Base-by-base conservation (phyloP, 1,140 invertebrate species). In the Heterodera schachtii region DNA sequence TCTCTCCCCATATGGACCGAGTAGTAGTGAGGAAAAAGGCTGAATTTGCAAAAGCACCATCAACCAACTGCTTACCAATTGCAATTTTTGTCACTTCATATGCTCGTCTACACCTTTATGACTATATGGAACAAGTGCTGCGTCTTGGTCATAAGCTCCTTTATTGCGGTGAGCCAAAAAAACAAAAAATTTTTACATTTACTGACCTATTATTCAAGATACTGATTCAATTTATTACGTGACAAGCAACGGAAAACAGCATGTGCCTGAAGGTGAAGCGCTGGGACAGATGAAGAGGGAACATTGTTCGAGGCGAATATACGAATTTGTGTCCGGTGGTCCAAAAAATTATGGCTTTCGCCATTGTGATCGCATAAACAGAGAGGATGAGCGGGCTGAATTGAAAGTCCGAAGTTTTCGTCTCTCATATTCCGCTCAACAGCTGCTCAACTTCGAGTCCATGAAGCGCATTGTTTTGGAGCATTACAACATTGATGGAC, bases 271-370 rank as follows among this genome's bases (percentile, higher is more conserved):
- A 31, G 73, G 73, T 3, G 73, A 75, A 31, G 47, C 47, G 19
- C 73, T 75, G 19, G 73, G 73, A 8, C 73, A 75, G 57, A 75
- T 75, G 73, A 75, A 75, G 13, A n/a, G 73, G 6, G 73, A 75
- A 75, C 47, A 52, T 31, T 4, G 41, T 5, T 43, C 31, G 11
- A 5, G 73, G 5, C 4, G 43, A 46, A 75, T 75, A n/a, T 11
- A 52, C 49, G 49, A 52, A 52, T 52, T 52, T 52, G 49, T 52
- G 6, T 52, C 6, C 49, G 49, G 49, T 52, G 49, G 49, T 19
- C 6, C 44, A 44, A 73, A 75, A 13, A 75, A 75, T 11, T 75
- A 75, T 46, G 73, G 73, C 2, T 44, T 52, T 13, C 31, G 31
- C 7, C 73, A 75, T 49, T n/a, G n/a, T 3, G 41, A 19, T 9